These are phyloP conservation scores for Osmoderma eremita DNA, from an alignment of 2,888 invertebrate species.

Conservation along the genomic window DNA sequence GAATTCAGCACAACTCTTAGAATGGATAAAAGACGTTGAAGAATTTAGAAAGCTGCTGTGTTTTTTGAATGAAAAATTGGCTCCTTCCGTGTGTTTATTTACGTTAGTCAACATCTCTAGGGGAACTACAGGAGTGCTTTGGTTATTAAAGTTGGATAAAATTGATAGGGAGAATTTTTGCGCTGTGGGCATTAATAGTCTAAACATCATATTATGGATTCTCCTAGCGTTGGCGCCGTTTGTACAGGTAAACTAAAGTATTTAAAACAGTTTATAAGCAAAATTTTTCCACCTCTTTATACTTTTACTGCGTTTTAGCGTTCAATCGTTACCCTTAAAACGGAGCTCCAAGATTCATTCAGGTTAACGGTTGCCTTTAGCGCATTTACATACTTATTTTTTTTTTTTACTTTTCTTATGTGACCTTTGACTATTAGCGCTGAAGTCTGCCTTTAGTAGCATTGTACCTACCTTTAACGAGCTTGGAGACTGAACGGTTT, in stretches of 20 bases:
- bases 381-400: too few relatives aligned
- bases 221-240: constrained; percentile 75
- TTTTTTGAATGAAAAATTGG: constrained; percentile 80
- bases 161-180: constrained; percentile 65
- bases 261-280: constrained; percentile 48
- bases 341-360: too few relatives aligned
- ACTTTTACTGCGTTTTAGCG: too few relatives aligned
- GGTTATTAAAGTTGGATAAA: constrained; percentile 72
- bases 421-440: too few relatives aligned
- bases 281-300: too few relatives aligned
- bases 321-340: too few relatives aligned
- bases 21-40: constrained; percentile 85
- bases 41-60: constrained; percentile 81
- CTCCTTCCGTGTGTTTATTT: constrained; percentile 80
- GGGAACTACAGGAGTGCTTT: constrained; percentile 75
- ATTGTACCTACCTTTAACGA: too few relatives aligned
- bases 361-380: too few relatives aligned
- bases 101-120: constrained; percentile 80
- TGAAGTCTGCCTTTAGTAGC: too few relatives aligned
- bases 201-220: constrained; percentile 74
- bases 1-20: constrained; percentile 75
- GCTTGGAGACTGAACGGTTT: too few relatives aligned
- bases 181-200: constrained; percentile 68
- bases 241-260: constrained; percentile 69
- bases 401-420: too few relatives aligned